Evolutionary conservation across 2,113 vertebrate genomes (phyloP), one percentile per base, ranked within the genome.

Genomic region (Agapornis roseicollis): DNA sequence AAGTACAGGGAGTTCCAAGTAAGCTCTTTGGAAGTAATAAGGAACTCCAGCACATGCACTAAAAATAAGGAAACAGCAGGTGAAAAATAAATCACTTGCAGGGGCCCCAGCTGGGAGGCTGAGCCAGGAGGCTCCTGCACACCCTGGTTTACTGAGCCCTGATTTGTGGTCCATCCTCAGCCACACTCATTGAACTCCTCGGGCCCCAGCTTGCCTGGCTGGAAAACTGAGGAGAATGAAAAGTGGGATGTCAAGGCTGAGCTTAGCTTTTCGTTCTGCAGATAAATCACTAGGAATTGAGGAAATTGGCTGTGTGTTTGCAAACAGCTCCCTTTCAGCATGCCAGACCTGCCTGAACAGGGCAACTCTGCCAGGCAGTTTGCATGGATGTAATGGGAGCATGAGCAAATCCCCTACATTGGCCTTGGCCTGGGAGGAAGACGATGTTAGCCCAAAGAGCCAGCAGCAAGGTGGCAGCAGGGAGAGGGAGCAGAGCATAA

Each of bases 291-390:
- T 4, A 2, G 65, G 82, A 73, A 49, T 58, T 35, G 91, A 78
- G 60, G 89, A 85, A 68, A 71, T 35, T 49, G 81, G 15, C 41
- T 25, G 19, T 23, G 11, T 56, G 10, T 52, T 70, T 73, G 78
- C 61, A 64, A 80, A 9, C 23, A 60, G 3, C 31, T 80, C 0
- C 0, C 28, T 66, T 20, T 20, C 0, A 0, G 47, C 0, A 0
- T 56, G 89, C 83, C 63, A 47, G 60, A 66, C 41, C 74, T 73
- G 44, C 58, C 53, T 2, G 3, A 20, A 39, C 28, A 10, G 47
- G 37, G 44, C 0, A 0, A 47, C 61, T 25, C 20, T 9, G 63
- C 47, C 0, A 1, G 77, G 68, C 33, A n/a, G 52, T 68, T 28
- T 28, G 17, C 49, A 28, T 0, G 0, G 46, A 25, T 0, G 2